Conservation (phyloP, 1,140 invertebrate species). For the Limonius californicus region DNA sequence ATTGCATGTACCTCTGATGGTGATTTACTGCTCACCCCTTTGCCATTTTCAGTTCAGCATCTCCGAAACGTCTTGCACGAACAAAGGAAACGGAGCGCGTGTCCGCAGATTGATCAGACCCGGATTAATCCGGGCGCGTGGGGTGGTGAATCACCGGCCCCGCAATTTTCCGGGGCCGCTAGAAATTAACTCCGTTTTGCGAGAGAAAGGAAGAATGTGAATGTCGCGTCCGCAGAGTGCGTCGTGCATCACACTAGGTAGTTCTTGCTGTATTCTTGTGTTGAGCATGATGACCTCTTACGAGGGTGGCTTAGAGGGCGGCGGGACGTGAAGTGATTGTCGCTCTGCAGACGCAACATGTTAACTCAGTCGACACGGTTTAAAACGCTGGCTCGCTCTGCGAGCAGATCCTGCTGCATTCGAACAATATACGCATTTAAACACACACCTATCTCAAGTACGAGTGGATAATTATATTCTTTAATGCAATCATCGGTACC, state of each 20-base stretch:
- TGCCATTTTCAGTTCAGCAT: neutral
- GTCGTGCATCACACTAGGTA: neutral
- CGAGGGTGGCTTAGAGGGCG: neutral
- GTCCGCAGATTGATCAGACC: too few species aligned
- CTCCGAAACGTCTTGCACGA: neutral
- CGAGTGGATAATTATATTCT: too few species aligned
- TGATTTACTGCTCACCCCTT: conserved; percentile 1
- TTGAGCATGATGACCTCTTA: neutral
- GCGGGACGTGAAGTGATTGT: neutral
- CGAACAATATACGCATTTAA: neutral
- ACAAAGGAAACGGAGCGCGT: neutral
- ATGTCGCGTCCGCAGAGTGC: too few species aligned
- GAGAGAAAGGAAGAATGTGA: too few species aligned
- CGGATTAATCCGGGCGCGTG: too few species aligned
- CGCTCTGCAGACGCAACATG: conserved; percentile 12
- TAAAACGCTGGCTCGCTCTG: conserved; percentile 1
- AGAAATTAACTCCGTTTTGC: too few species aligned
- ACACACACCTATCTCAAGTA: neutral
- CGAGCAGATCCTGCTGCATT: conserved; percentile 3
- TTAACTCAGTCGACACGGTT: conserved; percentile 7
- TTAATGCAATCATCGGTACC: too few species aligned
- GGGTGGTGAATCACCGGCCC: too few species aligned
- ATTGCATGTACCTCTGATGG: neutral
- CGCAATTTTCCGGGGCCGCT: too few species aligned
- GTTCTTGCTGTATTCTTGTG: neutral